These are phyloP conservation scores for Pristis pectinata DNA, from an alignment of 2,797 vertebrate genomes.

Conservation along the genomic window DNA sequence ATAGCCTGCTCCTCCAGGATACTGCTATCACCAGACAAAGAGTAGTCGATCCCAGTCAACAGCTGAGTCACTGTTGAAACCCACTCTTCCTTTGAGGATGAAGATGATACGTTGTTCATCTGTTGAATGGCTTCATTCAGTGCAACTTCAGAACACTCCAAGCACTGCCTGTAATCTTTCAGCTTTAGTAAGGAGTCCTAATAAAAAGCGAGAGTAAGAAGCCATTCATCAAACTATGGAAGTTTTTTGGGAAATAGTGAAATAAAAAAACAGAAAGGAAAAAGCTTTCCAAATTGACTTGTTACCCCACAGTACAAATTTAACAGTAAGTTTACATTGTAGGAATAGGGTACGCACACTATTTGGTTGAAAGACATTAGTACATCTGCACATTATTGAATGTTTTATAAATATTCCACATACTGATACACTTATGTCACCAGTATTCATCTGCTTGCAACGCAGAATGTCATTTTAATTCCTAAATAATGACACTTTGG, in stretches of 20 bases:
- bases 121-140: slow-evolving; percentile 90
- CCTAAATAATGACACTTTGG: too few species aligned
- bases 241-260: not conserved
- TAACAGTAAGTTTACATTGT: not conserved
- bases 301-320: not conserved
- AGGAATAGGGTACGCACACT: not conserved
- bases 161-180: slow-evolving; percentile 77
- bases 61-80: slow-evolving; percentile 78
- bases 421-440: not conserved
- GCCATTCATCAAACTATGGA: not conserved
- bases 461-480: not conserved
- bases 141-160: slow-evolving; percentile 82
- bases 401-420: not conserved
- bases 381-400: not conserved
- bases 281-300: not conserved
- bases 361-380: not conserved
- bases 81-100: slow-evolving; percentile 86
- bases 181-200: slow-evolving; percentile 82
- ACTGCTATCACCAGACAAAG: slow-evolving; percentile 63
- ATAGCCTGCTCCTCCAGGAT: slow-evolving; percentile 64
- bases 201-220: not conserved
- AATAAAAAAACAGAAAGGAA: not conserved
- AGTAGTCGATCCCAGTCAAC: slow-evolving; percentile 74
- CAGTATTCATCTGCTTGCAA: not conserved
- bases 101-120: slow-evolving; percentile 63